These are phyloP conservation scores for Pempheris klunzingeri DNA, from an alignment of 2,797 vertebrate species.

Conservation along the genomic window DNA sequence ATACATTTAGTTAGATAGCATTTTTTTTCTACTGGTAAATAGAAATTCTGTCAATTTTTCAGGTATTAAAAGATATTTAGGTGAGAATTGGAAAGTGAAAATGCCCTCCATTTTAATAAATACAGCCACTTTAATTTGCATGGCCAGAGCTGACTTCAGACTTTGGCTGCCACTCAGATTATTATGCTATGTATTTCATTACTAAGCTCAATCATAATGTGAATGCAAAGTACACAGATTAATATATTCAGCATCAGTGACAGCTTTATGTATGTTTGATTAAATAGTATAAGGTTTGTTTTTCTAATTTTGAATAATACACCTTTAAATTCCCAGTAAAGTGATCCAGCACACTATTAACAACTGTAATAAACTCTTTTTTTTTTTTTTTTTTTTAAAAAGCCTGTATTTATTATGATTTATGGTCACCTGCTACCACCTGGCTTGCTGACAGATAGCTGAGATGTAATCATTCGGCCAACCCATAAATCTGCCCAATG, in stretches of 20 bases:
- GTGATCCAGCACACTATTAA: constrained; percentile 84
- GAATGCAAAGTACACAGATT: constrained; percentile 88
- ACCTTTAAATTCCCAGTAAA: constrained; percentile 88
- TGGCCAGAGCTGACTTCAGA: constrained; percentile 71
- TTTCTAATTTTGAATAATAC: constrained; percentile 95
- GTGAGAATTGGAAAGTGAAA: constrained; percentile 3
- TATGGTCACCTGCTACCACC: constrained; percentile 83
- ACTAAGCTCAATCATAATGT: constrained; percentile 91
- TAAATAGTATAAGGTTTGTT: constrained; percentile 93
- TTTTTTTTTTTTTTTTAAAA: constrained; percentile 84
- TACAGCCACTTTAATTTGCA: constrained; percentile 37
- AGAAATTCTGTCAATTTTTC: no score
- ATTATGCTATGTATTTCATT: constrained; percentile 91
- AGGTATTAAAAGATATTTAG: neutral
- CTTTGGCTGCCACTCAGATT: constrained; percentile 81
- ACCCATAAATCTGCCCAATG: constrained; percentile 86
- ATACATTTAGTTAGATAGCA: no score
- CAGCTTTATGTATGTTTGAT: constrained; percentile 95
- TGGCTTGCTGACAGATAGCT: constrained; percentile 88
- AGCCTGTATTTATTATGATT: constrained; percentile 87
- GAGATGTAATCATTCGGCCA: constrained; percentile 81
- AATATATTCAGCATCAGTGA: constrained; percentile 89
- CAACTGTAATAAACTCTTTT: constrained; percentile 88
- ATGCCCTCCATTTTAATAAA: constrained; percentile 44
- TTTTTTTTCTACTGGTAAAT: no score